Conservation (phyloP, 2,888 invertebrate species). For the Ophion ellenae region DNA sequence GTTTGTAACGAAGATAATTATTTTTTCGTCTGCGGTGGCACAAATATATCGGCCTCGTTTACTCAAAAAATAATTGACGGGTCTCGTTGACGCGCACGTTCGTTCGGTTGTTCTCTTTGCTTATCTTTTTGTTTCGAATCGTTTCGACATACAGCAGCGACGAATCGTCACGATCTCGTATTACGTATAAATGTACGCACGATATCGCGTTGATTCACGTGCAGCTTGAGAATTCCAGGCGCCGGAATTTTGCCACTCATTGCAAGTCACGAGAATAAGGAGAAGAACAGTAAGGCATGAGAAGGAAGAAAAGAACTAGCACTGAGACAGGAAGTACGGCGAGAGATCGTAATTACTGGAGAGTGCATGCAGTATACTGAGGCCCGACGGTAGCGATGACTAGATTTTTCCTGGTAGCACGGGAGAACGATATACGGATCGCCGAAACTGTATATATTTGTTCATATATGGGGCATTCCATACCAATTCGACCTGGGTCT, state of each 20-base stretch:
- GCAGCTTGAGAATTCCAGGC: background rate
- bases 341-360: slow-evolving; percentile 52
- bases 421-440: background rate
- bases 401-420: slow-evolving; percentile 56
- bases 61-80: no score
- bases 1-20: background rate
- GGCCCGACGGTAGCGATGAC: slow-evolving; percentile 46
- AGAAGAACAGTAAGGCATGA: background rate
- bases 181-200: no score
- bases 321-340: slow-evolving; percentile 1
- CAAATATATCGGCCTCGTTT: no score
- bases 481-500: no score
- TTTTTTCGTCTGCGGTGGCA: background rate
- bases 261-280: background rate
- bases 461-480: no score
- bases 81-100: no score
- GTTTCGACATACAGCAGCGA: background rate
- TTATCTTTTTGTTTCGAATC: background rate
- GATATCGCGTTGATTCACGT: background rate
- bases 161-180: background rate
- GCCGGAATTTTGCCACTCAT: background rate
- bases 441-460: background rate
- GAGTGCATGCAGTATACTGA: slow-evolving; percentile 1
- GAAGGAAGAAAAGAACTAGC: slow-evolving; percentile 19
- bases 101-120: no score